Percentiles rank a stretch among this genome's conserved stretches.
Conservation (phyloP, 2,888 invertebrate species). For the Lottia gigantea region DNA sequence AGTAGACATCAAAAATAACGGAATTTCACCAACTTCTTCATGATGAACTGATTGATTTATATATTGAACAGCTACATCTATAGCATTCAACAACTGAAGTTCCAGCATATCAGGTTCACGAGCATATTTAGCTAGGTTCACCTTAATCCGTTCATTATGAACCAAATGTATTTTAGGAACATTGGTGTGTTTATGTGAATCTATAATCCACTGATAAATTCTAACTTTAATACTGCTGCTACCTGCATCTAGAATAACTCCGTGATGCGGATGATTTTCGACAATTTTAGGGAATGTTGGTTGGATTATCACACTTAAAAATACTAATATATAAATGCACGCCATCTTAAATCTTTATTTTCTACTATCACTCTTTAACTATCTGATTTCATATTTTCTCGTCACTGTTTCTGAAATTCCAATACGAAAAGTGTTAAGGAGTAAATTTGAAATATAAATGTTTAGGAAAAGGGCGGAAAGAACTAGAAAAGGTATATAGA, state of each 20-base stretch:
- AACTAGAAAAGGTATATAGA: too few species aligned
- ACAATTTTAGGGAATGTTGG: not conserved
- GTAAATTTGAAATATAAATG: too few species aligned
- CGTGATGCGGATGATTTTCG: constrained; percentile 55
- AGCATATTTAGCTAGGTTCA: constrained; percentile 42
- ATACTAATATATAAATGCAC: not conserved
- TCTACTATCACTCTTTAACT: too few species aligned
- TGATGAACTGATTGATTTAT: constrained; percentile 53
- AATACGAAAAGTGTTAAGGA: too few species aligned
- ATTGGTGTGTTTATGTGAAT: constrained; percentile 21
- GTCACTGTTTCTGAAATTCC: too few species aligned
- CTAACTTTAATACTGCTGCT: constrained; percentile 71
- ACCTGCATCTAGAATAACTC: constrained; percentile 71
- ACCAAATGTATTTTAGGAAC: constrained; percentile 34
- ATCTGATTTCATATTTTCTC: too few species aligned
- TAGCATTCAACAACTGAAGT: constrained; percentile 58
- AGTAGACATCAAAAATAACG: constrained; percentile 70
- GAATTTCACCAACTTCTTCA: constrained; percentile 61
- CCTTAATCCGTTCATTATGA: constrained; percentile 43
- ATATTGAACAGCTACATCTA: constrained; percentile 61
- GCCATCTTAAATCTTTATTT: not conserved
- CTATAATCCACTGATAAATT: constrained; percentile 67
- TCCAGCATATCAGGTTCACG: constrained; percentile 28
- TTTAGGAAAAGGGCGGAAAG: too few species aligned
- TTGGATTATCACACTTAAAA: not conserved